These are phyloP conservation scores for Ormyrus nitidulus DNA, from an alignment of 2,888 invertebrate genomes.

Conservation along the genomic window DNA sequence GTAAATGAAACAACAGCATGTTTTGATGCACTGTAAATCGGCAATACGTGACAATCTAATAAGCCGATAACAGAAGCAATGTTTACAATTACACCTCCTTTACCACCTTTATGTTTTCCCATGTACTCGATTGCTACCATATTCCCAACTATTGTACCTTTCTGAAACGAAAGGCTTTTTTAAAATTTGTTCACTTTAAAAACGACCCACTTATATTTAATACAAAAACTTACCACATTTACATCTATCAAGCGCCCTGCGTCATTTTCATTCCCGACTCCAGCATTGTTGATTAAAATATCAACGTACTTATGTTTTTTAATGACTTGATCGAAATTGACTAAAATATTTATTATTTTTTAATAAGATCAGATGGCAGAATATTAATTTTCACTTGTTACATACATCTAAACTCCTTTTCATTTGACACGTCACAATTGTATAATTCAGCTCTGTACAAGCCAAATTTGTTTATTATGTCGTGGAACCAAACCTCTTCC, in stretches of 20 bases:
- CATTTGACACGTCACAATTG: slow-evolving; percentile 32
- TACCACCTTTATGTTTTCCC: slow-evolving; percentile 32
- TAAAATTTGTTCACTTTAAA: no score
- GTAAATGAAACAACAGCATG: slow-evolving; percentile 44
- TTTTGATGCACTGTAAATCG: slow-evolving; percentile 44
- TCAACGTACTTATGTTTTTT: slow-evolving; percentile 38
- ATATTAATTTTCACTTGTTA: background rate
- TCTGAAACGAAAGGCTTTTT: background rate
- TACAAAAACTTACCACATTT: slow-evolving; percentile 28
- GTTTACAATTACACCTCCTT: slow-evolving; percentile 35
- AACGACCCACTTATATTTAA: no score
- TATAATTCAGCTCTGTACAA: slow-evolving; percentile 19
- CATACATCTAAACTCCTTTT: slow-evolving; percentile 29
- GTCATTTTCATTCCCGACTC: slow-evolving; percentile 36
- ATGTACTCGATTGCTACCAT: slow-evolving; percentile 38
- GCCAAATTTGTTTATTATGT: slow-evolving; percentile 19
- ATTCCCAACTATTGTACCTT: slow-evolving; percentile 33
- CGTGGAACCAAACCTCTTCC: slow-evolving; percentile 12
- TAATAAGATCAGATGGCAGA: background rate
- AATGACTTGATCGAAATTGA: slow-evolving; percentile 21
- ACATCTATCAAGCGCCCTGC: slow-evolving; percentile 31
- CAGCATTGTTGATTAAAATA: slow-evolving; percentile 44
- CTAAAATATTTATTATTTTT: slow-evolving; percentile 6
- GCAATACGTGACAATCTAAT: slow-evolving; percentile 32
- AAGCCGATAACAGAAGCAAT: slow-evolving; percentile 38